Percentiles rank a stretch among this genome's conserved stretches.
Conservation (phyloP, 2,888 invertebrate species). For the Diadegma fenestrale region DNA sequence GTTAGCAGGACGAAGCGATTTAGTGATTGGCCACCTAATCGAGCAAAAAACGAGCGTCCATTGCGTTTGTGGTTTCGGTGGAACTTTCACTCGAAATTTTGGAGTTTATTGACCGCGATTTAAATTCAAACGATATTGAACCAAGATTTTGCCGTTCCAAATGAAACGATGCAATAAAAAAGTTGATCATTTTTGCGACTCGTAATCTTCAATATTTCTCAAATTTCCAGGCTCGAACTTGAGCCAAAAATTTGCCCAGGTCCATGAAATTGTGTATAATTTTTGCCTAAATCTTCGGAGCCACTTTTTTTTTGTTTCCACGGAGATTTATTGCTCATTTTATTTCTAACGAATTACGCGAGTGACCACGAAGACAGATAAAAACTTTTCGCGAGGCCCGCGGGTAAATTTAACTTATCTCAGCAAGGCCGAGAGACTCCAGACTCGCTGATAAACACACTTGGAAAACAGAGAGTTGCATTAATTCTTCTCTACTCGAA, state of each 20-base stretch:
- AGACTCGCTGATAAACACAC: slow-evolving; percentile 17
- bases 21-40: slow-evolving; percentile 21
- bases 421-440: slow-evolving; percentile 11
- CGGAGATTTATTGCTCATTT: slow-evolving; percentile 1
- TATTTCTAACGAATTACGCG: slow-evolving; percentile 1
- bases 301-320: neutral
- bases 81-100: neutral
- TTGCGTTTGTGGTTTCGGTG: neutral
- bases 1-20: slow-evolving; percentile 10
- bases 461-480: slow-evolving; percentile 37
- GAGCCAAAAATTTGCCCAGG: neutral
- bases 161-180: neutral
- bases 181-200: neutral
- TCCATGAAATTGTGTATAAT: neutral
- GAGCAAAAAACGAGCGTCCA: slow-evolving; percentile 18
- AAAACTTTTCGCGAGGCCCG: slow-evolving; percentile 17
- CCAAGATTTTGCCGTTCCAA: neutral
- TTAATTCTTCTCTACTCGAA: slow-evolving; percentile 19
- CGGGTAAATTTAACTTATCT: slow-evolving; percentile 38
- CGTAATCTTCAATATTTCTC: too few relatives aligned
- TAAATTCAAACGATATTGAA: neutral
- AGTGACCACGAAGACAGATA: slow-evolving; percentile 6
- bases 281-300: neutral
- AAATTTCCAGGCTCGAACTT: too few relatives aligned
- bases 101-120: neutral